Evolutionary conservation across 2,113 vertebrate species (phyloP), one percentile per base, ranked within the genome.

Genomic region (Condylura cristata): DNA sequence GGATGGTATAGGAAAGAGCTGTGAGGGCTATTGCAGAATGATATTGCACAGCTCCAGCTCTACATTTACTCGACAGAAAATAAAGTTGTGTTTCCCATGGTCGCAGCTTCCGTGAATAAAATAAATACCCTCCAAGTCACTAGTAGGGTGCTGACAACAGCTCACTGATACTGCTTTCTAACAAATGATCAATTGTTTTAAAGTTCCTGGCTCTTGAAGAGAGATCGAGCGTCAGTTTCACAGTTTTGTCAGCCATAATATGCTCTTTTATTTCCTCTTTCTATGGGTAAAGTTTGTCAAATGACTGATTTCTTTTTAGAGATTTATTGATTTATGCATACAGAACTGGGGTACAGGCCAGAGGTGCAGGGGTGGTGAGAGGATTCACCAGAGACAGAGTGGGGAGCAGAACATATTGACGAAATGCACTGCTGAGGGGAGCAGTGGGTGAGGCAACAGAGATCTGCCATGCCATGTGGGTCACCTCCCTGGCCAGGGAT

Each of bases 191-290:
- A 18, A 48, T 75, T 24, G 12, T n/a, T 79, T 63, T 61, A 48
- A 91, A 66, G 14, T 61, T 90, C 22, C n/a, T 66, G 60, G 3
- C 17, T 37, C 37, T 20, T 39, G 14, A 16, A 26, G 18, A 72
- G 1, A 58, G 16, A n/a, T 34, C 41, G 72, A 53, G 34, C 13
- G 32, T 89, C 63, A 75, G 0, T 84, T 65, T 87, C 37, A 34
- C 8, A 16, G 39, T 65, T 75, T 39, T 48, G 22, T 63, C 66
- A 2, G 3, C 76, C n/a, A n/a, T 78, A 28, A 61, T 44, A 58
- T 81, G 74, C 10, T 48, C 71, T 94, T 94, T 86, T 37, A 32
- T 71, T 88, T 96, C 58, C 26, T 75, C 10, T 26, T 65, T 66
- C 28, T 56, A 24, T 32, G 13, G 34, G 30, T 66, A 32, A 68